These are phyloP conservation scores for Epsilonema sp. DNA, from an alignment of 2,888 invertebrate genomes.

Conservation along the genomic window DNA sequence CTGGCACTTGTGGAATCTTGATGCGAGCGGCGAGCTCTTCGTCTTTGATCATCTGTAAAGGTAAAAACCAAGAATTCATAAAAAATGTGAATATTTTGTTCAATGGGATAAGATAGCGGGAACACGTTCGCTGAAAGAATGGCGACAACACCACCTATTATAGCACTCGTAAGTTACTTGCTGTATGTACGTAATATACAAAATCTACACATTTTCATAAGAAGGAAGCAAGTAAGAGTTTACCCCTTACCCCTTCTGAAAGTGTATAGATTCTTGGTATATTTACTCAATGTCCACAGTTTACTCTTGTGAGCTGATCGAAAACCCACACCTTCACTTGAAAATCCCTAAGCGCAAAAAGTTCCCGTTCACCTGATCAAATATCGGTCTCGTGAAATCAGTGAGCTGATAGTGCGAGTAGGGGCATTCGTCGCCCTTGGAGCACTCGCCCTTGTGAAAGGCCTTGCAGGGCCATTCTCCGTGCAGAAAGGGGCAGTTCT, in stretches of 20 bases:
- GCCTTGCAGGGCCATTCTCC: conserved; percentile 25
- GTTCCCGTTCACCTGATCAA: conserved; percentile 19
- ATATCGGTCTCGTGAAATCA: conserved; percentile 21
- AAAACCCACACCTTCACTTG: too few species aligned
- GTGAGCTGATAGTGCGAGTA: conserved; percentile 24
- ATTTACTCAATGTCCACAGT: too few species aligned
- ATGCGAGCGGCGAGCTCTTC: conserved; percentile 12
- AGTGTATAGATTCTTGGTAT: too few species aligned
- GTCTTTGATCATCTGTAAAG: conserved; percentile 14
- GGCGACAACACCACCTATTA: too few species aligned
- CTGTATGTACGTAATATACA: neutral
- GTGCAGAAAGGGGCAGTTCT: conserved; percentile 19
- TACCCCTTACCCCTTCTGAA: too few species aligned
- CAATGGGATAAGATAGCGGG: neutral
- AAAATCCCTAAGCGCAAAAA: too few species aligned
- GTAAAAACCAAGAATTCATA: conserved; percentile 13
- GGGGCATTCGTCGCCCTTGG: conserved; percentile 19
- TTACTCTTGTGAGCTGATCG: too few species aligned
- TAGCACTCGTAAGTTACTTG: neutral
- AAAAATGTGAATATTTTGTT: conserved; percentile 14
- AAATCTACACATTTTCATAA: too few species aligned
- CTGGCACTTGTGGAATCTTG: conserved; percentile 9
- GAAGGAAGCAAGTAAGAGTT: too few species aligned
- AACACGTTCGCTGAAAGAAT: neutral
- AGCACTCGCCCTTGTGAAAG: conserved; percentile 21